Evolutionary conservation across 2,888 invertebrate genomes (phyloP), one percentile per base, ranked within the genome.

Genomic region (Andrena minutula): DNA sequence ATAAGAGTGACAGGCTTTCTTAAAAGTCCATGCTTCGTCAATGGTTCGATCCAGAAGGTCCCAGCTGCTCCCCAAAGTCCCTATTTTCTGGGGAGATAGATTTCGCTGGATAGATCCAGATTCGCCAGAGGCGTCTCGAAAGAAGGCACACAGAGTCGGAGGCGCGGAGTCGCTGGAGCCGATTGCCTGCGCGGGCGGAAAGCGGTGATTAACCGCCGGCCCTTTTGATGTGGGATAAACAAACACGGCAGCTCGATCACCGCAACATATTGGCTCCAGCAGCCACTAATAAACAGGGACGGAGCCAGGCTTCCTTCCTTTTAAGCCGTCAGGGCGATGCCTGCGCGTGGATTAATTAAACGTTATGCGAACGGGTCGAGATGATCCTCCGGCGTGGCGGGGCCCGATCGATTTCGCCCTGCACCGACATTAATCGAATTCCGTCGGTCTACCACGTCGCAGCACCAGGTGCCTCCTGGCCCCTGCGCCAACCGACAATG

Each of bases 181-280:
- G 61, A 35, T 35, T 56, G 23, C 23, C 12, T 28, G 23, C 35
- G 53, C n/a, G 16, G 63, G 75, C 79, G 83, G 86, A 89, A 88
- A 87, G 86, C 87, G 86, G 81, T 90, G 91, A 92, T 92, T 91
- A 90, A 90, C 84, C 84, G 84, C 75, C 82, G 79, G 86, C 87
- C 89, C 91, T 91, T 92, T 92, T 92, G 92, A 92, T 92, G 90
- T 91, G 89, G 89, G 90, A 91, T 92, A 91, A 91, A 90, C 90
- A 91, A 92, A 92, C 92, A 89, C 63, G 71, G 58, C 78, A 79
- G 79, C 84, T 87, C 79, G 85, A 89, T 89, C 88, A 83, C 78
- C 73, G 79, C 88, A 86, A 85, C 87, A 88, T 91, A 91, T 91
- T 90, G 91, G 79, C 78, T 70, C 68, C 70, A 63, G 75, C 58